Conservation (phyloP, 53 echinoderm and acorn worm species). For the Antedon mediterranea region DNA sequence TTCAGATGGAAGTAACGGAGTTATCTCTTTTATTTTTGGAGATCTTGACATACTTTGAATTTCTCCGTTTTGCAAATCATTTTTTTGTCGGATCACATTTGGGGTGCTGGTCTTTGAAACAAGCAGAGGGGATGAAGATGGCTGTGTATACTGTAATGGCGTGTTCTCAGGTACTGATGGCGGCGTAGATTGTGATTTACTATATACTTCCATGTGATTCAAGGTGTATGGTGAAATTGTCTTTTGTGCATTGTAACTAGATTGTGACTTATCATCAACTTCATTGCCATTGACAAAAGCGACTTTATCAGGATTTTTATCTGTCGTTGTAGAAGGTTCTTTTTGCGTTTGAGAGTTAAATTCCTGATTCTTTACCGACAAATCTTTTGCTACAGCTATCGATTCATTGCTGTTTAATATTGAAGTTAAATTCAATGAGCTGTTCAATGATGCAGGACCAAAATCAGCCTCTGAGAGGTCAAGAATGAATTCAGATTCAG, state of each 20-base stretch:
- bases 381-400: background rate
- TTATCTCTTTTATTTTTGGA: background rate
- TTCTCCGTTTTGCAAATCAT: background rate
- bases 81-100: background rate
- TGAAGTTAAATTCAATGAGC: background rate
- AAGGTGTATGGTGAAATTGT: background rate
- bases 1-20: background rate
- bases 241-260: background rate
- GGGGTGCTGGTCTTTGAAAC: background rate
- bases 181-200: background rate
- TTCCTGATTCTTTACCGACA: background rate
- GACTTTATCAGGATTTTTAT: background rate
- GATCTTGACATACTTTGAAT: background rate
- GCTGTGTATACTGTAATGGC: no score
- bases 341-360: background rate
- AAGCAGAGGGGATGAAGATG: background rate
- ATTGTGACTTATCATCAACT: background rate
- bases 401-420: background rate
- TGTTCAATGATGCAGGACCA: constrained; percentile 44
- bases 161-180: no score
- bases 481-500: constrained; percentile 46
- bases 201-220: background rate
- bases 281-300: background rate
- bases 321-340: background rate
- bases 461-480: constrained; percentile 95